phyloP scores from a whole-genome alignment of 2,113 vertebrate genomes.

The Atractosteus spatula region DNA sequence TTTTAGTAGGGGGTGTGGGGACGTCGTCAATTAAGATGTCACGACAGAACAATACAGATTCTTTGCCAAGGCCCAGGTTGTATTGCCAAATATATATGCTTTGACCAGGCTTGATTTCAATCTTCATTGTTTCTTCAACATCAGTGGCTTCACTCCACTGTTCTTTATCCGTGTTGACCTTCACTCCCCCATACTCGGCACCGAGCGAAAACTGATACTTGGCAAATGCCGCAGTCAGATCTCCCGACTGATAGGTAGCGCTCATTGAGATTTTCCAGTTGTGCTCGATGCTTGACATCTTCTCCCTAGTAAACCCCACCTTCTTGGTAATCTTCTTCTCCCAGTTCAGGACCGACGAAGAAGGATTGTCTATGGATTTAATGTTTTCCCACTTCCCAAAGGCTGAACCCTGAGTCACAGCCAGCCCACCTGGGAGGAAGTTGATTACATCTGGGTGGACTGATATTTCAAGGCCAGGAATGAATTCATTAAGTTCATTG shows the following conservation, averaged over 20 bases:
- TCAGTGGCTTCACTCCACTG: conserved; percentile 4
- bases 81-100: conserved; percentile 22
- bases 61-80: conserved; percentile 10
- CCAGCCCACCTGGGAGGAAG: conserved; percentile 23
- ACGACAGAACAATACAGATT: conserved; percentile 15
- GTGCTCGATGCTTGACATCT: not conserved
- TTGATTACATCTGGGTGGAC: conserved; percentile 20
- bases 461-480: conserved; percentile 1
- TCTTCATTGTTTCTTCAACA: not conserved
- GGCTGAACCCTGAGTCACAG: conserved; percentile 5
- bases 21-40: conserved; percentile 5
- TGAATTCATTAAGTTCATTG: conserved; percentile 11
- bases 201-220: conserved; percentile 18
- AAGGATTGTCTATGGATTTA: conserved; percentile 13
- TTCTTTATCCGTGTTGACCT: conserved; percentile 8
- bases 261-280: not conserved
- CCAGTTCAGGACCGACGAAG: not conserved
- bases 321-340: conserved; percentile 1
- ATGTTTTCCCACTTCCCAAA: conserved; percentile 16
- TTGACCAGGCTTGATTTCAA: not conserved
- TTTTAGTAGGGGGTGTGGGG: not conserved
- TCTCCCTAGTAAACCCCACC: conserved; percentile 16
- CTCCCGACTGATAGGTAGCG: not conserved
- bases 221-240: not conserved
- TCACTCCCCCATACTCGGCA: conserved; percentile 4